phyloP scores from a whole-genome alignment of 2,888 invertebrate genomes.

The Neocrepidodera transversa region DNA sequence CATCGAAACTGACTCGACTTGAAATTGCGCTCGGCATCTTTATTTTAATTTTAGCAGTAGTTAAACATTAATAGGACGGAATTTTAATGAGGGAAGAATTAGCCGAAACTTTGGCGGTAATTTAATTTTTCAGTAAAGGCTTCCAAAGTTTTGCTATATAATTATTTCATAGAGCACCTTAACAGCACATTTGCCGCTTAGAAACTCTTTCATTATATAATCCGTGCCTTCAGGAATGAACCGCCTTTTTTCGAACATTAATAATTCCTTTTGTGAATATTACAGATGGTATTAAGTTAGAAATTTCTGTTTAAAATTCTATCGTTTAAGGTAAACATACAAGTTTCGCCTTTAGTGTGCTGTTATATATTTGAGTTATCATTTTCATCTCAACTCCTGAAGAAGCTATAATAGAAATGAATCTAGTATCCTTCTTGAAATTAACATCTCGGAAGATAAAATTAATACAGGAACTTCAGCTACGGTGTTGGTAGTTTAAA shows the following conservation, averaged over 20 bases:
- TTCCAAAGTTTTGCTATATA: not conserved
- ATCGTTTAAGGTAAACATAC: too few relatives aligned
- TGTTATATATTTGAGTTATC: too few relatives aligned
- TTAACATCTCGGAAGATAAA: too few relatives aligned
- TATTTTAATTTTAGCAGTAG: not conserved
- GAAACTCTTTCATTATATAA: not conserved
- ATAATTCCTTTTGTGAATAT: not conserved
- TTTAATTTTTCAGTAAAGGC: slow-evolving; percentile 8
- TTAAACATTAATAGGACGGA: not conserved
- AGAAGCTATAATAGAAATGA: too few relatives aligned
- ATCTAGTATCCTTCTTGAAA: too few relatives aligned
- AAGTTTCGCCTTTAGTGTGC: too few relatives aligned
- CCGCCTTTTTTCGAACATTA: not conserved
- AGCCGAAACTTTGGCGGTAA: not conserved
- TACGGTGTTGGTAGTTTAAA: too few relatives aligned
- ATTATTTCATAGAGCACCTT: slow-evolving; percentile 5
- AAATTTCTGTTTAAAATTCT: too few relatives aligned
- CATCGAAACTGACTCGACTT: too few relatives aligned
- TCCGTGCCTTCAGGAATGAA: not conserved
- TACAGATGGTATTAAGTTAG: too few relatives aligned
- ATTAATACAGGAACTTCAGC: too few relatives aligned
- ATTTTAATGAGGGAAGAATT: slow-evolving; percentile 5
- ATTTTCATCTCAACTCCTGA: too few relatives aligned
- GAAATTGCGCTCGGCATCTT: not conserved
- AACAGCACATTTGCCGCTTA: not conserved